phyloP scores from a whole-genome alignment of 1,140 invertebrate genomes.

The Brachionus manjavacas region DNA sequence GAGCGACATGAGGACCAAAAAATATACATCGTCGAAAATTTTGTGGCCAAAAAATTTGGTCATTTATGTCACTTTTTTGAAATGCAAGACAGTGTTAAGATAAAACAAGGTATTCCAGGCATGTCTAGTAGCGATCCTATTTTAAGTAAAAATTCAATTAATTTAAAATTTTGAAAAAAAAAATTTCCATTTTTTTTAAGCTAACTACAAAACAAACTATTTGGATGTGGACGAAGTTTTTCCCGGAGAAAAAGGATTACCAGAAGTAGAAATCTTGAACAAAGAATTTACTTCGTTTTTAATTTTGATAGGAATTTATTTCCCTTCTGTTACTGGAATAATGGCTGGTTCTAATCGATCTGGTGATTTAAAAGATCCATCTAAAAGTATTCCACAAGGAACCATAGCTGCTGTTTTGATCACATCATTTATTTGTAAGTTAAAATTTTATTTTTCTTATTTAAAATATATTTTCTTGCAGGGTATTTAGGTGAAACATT shows the following conservation, averaged over 20 bases:
- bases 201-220: not conserved
- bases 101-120: constrained; percentile 34
- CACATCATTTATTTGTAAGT: constrained; percentile 83
- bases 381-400: constrained; percentile 94
- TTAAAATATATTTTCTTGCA: too few relatives aligned
- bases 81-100: constrained; percentile 16
- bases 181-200: not conserved
- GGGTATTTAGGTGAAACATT: too few relatives aligned
- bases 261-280: constrained; percentile 59
- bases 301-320: constrained; percentile 95
- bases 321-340: constrained; percentile 97
- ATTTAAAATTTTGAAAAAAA: not conserved
- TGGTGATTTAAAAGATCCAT: constrained; percentile 93
- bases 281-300: constrained; percentile 77
- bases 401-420: constrained; percentile 92
- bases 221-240: constrained; percentile 18
- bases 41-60: not conserved
- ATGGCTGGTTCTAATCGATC: constrained; percentile 99
- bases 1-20: not conserved
- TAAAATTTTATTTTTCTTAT: constrained; percentile 45
- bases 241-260: not conserved
- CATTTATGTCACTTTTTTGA: not conserved
- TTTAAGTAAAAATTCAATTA: not conserved
- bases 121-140: constrained; percentile 16
- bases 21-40: not conserved